A percentile compares a stretch with the other conserved stretches of the same genome.
Evolutionary conservation across 2,888 invertebrate genomes (phyloP).

Genomic region (Sminthurides aquaticus): DNA sequence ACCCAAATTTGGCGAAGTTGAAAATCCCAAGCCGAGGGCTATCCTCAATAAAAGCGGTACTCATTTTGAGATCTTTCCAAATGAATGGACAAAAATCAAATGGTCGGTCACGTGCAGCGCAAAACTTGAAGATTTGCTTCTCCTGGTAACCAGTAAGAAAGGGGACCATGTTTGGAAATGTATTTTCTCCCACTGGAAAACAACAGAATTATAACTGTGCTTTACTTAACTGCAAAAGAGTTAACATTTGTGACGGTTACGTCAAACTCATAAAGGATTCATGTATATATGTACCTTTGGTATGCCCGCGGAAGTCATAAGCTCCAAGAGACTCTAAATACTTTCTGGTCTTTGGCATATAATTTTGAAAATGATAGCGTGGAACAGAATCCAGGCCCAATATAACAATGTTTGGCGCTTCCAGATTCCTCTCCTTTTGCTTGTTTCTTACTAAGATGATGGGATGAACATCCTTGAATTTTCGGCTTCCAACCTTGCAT

Average conservation of each 20-base stretch:
- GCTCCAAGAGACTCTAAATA: constrained; percentile 44
- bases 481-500: constrained; percentile 3
- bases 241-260: background rate
- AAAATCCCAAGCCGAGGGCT: constrained; percentile 14
- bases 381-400: constrained; percentile 47
- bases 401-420: constrained; percentile 45
- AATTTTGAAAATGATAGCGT: constrained; percentile 46
- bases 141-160: constrained; percentile 46
- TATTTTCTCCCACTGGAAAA: constrained; percentile 49
- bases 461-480: constrained; percentile 16
- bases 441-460: too few relatives aligned
- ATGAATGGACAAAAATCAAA: constrained; percentile 33
- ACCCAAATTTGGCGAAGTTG: constrained; percentile 18
- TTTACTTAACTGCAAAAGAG: too few relatives aligned
- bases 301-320: constrained; percentile 45
- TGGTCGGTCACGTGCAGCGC: constrained; percentile 40
- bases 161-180: constrained; percentile 50
- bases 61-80: constrained; percentile 28
- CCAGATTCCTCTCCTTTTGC: background rate
- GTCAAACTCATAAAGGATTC: background rate
- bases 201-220: background rate
- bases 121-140: constrained; percentile 27
- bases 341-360: constrained; percentile 45
- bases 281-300: constrained; percentile 43
- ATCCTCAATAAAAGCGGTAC: constrained; percentile 18